Percentiles rank a stretch among this genome's conserved stretches.
Evolutionary conservation across 2,888 invertebrate genomes (phyloP).

Genomic region (Tinea pellionella): DNA sequence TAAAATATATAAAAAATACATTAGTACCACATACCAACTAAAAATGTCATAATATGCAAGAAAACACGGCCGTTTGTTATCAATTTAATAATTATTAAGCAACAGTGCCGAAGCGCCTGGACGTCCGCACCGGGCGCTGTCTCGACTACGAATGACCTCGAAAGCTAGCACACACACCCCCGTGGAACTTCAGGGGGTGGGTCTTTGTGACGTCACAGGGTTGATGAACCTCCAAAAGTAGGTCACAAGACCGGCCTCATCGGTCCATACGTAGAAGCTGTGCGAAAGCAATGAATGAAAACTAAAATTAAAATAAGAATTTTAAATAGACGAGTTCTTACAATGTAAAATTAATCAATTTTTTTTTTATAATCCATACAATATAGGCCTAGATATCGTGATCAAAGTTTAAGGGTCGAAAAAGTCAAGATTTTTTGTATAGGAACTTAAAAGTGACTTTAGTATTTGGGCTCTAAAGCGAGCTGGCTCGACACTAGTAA

Average conservation of each 20-base stretch:
- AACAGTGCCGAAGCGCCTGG: background rate
- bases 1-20: background rate
- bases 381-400: no score
- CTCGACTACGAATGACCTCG: slow-evolving; percentile 56
- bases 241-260: slow-evolving; percentile 41
- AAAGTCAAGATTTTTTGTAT: no score
- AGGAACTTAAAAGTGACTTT: no score
- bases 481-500: no score
- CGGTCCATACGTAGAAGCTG: background rate
- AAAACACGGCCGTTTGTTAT: background rate
- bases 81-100: background rate
- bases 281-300: background rate
- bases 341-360: no score
- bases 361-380: no score
- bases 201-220: slow-evolving; percentile 58
- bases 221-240: slow-evolving; percentile 53
- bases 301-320: background rate
- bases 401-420: no score
- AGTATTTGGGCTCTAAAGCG: no score
- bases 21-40: slow-evolving; percentile 7
- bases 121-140: slow-evolving; percentile 38
- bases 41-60: slow-evolving; percentile 15
- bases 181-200: slow-evolving; percentile 1
- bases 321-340: no score
- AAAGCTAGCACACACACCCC: background rate